These are phyloP conservation scores for Macrotus californicus DNA, from an alignment of 2,113 vertebrate species.

Conservation along the genomic window DNA sequence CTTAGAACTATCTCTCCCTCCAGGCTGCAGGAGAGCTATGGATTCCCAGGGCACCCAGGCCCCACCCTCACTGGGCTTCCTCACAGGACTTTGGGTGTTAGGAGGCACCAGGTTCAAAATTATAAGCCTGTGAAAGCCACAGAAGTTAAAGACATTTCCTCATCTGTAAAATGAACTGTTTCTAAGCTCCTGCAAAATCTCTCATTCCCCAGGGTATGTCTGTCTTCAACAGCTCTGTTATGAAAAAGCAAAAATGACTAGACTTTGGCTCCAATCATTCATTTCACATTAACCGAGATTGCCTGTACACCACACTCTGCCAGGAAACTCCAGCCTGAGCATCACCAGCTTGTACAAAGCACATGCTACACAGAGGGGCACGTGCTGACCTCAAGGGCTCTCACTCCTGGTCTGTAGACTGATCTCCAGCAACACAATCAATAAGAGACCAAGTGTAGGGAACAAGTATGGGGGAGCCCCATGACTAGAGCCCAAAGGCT, in stretches of 20 bases:
- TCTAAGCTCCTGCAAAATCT: neutral
- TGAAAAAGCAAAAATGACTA: neutral
- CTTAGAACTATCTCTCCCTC: neutral
- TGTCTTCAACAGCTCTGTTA: neutral
- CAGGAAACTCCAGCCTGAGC: neutral
- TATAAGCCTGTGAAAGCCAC: neutral
- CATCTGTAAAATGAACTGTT: neutral
- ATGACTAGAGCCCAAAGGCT: neutral
- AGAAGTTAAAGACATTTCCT: neutral
- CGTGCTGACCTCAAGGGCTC: neutral
- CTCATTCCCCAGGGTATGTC: neutral
- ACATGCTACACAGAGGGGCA: neutral
- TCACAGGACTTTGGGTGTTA: neutral
- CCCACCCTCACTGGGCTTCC: neutral
- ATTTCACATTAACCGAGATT: neutral
- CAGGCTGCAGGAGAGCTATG: neutral
- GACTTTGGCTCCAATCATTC: neutral
- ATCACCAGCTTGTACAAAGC: neutral
- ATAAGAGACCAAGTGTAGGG: neutral
- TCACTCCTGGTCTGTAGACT: neutral
- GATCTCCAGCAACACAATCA: neutral
- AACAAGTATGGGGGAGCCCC: neutral
- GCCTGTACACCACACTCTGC: neutral
- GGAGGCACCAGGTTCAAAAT: neutral
- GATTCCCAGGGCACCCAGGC: neutral